Base-by-base conservation (phyloP, 2,797 vertebrate genomes). In the Chiroxiphia lanceolata region DNA sequence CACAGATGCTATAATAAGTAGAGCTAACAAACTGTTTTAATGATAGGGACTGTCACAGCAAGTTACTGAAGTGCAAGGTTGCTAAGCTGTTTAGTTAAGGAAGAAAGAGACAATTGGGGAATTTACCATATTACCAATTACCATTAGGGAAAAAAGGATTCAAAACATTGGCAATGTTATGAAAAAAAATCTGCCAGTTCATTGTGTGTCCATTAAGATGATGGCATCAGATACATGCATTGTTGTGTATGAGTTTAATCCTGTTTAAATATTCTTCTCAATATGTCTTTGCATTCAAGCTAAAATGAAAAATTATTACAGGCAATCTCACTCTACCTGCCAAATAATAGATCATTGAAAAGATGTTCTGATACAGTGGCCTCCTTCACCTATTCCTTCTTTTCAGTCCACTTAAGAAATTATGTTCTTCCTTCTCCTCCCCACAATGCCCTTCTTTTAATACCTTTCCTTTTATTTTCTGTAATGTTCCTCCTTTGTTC, bases 371-470 rank as follows among this genome's bases (percentile, higher is more conserved):
- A 84, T 80, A 68, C 20, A 88, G 78, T 72, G 79, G 53, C 67
- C 84, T 92, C 38, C 13, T 86, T 95, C 94, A 84, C 89, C 79
- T 92, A 53, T 33, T 15, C 25, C 38, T 92, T 92, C 81, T 79
- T 64, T 77, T 33, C 67, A 76, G 56, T 57, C 68, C 93, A 95
- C 83, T 96, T 95, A 95, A 93, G 95, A 95, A 95, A 96, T 97
- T 93, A 87, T 74, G 76, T 93, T 87, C 40, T 51, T 82, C 67
- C 42, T 71, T 84, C 34, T 86, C 63, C 70, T 90, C 67, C 67
- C 56, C 25, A 85, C 44, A 90, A 53, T 91, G 86, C 17, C 85
- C 71, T 87, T 87, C 83, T 89, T 94, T 95, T 94, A 95, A 81
- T 96, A 86, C n/a, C 45, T 69, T 69, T 87, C 63, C 11, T 92